These are phyloP conservation scores for Aproaerema taeniolella DNA, from an alignment of 2,888 invertebrate species.

Conservation along the genomic window DNA sequence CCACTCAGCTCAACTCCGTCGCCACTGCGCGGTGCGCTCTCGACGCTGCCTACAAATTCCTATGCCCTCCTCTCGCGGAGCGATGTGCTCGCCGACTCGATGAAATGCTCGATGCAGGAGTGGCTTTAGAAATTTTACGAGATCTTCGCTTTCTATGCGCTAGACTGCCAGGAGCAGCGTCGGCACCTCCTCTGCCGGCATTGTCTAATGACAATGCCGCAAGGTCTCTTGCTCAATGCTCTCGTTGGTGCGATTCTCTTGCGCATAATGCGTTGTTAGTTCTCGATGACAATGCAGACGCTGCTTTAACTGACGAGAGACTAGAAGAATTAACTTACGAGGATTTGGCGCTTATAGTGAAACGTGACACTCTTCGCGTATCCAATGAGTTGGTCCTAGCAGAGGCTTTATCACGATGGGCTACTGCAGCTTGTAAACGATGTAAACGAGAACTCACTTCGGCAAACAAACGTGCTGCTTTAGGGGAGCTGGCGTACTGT, in stretches of 20 bases:
- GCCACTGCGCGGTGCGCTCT: conserved; percentile 82
- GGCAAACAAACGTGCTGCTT: conserved; percentile 60
- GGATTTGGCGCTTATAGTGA: conserved; percentile 80
- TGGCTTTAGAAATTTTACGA: conserved; percentile 81
- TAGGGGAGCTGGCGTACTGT: conserved; percentile 76
- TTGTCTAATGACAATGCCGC: conserved; percentile 55
- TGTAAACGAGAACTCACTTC: conserved; percentile 60
- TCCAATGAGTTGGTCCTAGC: conserved; percentile 79
- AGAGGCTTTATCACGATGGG: conserved; percentile 78
- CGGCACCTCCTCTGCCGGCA: conserved; percentile 68
- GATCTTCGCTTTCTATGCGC: conserved; percentile 72
- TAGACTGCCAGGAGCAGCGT: conserved; percentile 60
- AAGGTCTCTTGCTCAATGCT: conserved; percentile 59
- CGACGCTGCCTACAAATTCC: conserved; percentile 85
- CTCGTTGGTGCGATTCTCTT: conserved; percentile 78
- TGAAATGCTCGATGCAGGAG: conserved; percentile 78
- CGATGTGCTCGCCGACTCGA: conserved; percentile 82
- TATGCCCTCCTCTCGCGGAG: conserved; percentile 82
- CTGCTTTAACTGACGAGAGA: conserved; percentile 53
- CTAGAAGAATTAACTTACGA: conserved; percentile 79
- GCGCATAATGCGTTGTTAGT: conserved; percentile 81
- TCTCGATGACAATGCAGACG: conserved; percentile 63
- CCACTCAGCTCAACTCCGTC: conserved; percentile 78
- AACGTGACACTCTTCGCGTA: conserved; percentile 82
- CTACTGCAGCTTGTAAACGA: conserved; percentile 62